Evolutionary conservation across 2,797 vertebrate species (phyloP), one percentile per base, ranked within the genome.

Genomic region (Chanos chanos): DNA sequence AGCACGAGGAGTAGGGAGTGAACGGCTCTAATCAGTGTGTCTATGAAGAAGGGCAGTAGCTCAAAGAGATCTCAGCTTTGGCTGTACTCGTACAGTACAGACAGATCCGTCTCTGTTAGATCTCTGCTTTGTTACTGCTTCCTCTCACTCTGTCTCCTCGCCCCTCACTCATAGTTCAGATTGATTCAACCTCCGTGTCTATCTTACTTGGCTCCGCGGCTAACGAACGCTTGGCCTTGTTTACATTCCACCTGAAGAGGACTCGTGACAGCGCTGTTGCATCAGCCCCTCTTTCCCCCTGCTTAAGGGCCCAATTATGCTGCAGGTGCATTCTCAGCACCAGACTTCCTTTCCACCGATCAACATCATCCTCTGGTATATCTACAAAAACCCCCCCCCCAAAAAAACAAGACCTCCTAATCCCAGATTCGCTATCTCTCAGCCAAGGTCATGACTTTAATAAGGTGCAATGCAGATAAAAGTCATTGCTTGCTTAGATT

Each of bases 381-480:
- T n/a, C n/a, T n/a, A n/a, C n/a, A n/a, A n/a, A n/a, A n/a, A n/a
- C n/a, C n/a, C n/a, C n/a, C n/a, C n/a, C n/a, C n/a, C n/a, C 21
- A n/a, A 28, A 25, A 48, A 41, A 75, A 81, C 67, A 80, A 71
- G 68, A 63, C 44, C 30, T 62, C 59, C 72, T 78, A 82, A 83
- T 83, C 71, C 68, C 45, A 77, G 72, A n/a, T n/a, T n/a, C n/a
- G 77, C 72, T 70, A 66, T 66, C 9, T 76, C 57, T 44, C n/a
- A 71, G 75, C 79, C 75, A 83, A 85, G 81, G 81, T 87, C 82
- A 83, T 72, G 55, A 77, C 70, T 81, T 85, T 82, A 83, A 82
- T 81, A 82, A 78, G 75, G 64, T 63, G 31, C 33, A 37, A 3
- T 61, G 30, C 15, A 77, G 81, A 85, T 85, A 81, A 27, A 71